Conservation (phyloP, 2,888 invertebrate genomes). For the Drosophila diplacantha region DNA sequence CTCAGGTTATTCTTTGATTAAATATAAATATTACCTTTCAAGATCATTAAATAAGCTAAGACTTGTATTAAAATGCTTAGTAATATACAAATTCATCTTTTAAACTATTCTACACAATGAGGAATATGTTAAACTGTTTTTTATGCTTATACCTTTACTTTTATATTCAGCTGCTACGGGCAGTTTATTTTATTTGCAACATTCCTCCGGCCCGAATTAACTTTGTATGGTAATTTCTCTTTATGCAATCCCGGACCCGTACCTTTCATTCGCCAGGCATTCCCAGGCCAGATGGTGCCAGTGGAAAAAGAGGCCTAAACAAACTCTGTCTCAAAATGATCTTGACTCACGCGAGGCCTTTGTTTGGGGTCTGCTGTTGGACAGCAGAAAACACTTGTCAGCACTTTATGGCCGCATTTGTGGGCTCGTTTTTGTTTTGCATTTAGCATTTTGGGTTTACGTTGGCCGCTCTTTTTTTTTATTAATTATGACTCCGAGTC, state of each 20-base stretch:
- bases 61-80: too few species aligned
- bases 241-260: slow-evolving; percentile 3
- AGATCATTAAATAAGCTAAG: too few species aligned
- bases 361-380: slow-evolving; percentile 20
- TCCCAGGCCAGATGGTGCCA: slow-evolving; percentile 19
- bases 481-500: slow-evolving; percentile 65
- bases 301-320: slow-evolving; percentile 29
- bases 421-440: slow-evolving; percentile 26
- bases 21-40: background rate
- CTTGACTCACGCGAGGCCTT: slow-evolving; percentile 41
- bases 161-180: slow-evolving; percentile 10
- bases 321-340: slow-evolving; percentile 36
- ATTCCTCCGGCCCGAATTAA: slow-evolving; percentile 7
- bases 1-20: accelerated
- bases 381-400: slow-evolving; percentile 54
- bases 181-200: slow-evolving; percentile 19
- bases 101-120: background rate
- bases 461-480: slow-evolving; percentile 34
- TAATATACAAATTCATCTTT: too few species aligned
- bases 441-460: slow-evolving; percentile 31
- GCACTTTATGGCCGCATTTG: slow-evolving; percentile 54
- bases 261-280: slow-evolving; percentile 23
- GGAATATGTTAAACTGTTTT: background rate
- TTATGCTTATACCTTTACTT: slow-evolving; percentile 3
- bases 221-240: slow-evolving; percentile 37